Base-by-base conservation (phyloP, 2,797 vertebrate genomes). In the Bradypodion pumilum region DNA sequence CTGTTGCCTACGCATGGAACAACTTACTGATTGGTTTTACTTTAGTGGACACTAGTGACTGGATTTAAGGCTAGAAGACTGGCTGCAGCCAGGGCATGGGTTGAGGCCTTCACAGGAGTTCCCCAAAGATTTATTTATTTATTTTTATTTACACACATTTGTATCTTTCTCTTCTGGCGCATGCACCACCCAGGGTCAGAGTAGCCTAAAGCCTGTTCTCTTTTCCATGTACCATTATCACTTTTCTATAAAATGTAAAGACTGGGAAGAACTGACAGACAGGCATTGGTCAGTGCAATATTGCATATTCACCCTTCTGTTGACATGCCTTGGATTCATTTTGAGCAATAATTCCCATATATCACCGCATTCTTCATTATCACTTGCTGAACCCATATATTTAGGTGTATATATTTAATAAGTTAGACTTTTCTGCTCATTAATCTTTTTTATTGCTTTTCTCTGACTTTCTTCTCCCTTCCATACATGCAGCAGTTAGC, bases 401-500 rank as follows among this genome's bases (percentile, higher is more conserved):
- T 59, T 66, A 37, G 52, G 35, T 52, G 62, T 75, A 56, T 83
- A 37, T 68, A 40, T 68, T 75, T 60, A 81, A 40, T 68, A 77
- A 62, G 46, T 80, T 37, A 52, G 59, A 44, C 19, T 13, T 74
- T 80, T 65, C 44, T 73, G 27, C 76, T 74, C 77, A 68, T 85
- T 85, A 19, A 80, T 85, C 83, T 74, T 80, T 66, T 80, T 66
- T 80, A 80, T 65, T 80, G 69, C 62, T 85, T 66, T 85, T 1
- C 25, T 7, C 35, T 23, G n/a, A 74, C 32, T 74, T 56, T 49
- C 46, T 56, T 27, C 60, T 32, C 44, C 79, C 27, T 65, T 56
- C 40, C 70, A 80, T 85, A 25, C 21, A 27, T 66, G 29, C 35
- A 85, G 2, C 44, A 52, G 19, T 49, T 37, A 72, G 25, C n/a